Base-by-base conservation (phyloP, 2,888 invertebrate genomes). In the Parnassius apollo region DNA sequence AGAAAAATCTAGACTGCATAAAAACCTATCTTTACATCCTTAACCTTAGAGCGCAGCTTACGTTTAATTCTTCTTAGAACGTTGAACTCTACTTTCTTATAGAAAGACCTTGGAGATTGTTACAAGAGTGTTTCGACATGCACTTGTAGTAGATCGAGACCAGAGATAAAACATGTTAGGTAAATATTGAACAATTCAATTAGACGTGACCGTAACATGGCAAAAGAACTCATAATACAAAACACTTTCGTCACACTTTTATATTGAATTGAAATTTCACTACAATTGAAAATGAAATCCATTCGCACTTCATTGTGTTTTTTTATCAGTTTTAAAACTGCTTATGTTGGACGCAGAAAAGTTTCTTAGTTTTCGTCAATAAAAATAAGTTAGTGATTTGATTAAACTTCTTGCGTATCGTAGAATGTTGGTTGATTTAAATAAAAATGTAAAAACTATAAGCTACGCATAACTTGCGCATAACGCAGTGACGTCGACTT, bases 91-190 rank as follows among this genome's bases (percentile, higher is more conserved):
- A 13, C 44, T 56, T 57, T 56, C 44, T 18, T 45, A 18, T 56
- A 59, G 54, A 54, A 42, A 13, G 57, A 65, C 68, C 69, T 67
- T 69, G 66, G 62, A 48, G 56, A 44, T 57, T 48, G 64, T 66
- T 67, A 62, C 56, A 65, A 62, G 67, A 58, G 57, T 61, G 3
- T 68, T 60, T 67, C 68, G 67, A 69, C 69, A 73, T 71, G 76
- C 71, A 75, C 76, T 80, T 78, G 78, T 80, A 79, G 71, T 77
- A 81, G 67, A 81, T 81, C 74, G 73, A 71, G 60, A 70, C 70
- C 62, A 62, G 68, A 75, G 75, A 76, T 74, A 57, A 63, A 64
- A 45, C 42, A 55, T 53, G 61, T 67, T 66, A 49, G 54, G 65
- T 66, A 69, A 72, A 71, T 69, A 71, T 70, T 70, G 69, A 62